Evolutionary conservation across 2,113 vertebrate genomes (phyloP).

Genomic region (Vulpes ferrilata): DNA sequence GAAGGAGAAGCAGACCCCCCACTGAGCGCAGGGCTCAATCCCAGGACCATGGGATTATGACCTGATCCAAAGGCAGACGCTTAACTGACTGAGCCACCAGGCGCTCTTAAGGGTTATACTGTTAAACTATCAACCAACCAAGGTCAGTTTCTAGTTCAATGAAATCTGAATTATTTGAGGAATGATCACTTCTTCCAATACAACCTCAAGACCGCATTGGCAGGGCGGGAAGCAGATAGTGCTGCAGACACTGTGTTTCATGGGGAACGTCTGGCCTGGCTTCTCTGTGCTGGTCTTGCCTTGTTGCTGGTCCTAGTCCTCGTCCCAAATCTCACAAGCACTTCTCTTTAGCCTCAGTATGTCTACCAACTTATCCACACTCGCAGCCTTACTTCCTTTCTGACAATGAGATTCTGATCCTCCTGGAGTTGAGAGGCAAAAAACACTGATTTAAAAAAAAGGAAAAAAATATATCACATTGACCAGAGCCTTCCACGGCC

Average conservation of each 20-base stretch:
- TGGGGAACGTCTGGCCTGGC: background rate
- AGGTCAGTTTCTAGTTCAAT: background rate
- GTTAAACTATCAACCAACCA: background rate
- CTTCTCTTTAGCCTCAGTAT: background rate
- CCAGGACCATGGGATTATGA: too few relatives aligned
- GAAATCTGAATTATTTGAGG: background rate
- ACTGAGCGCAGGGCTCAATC: too few relatives aligned
- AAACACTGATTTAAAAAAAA: background rate
- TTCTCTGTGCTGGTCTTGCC: background rate
- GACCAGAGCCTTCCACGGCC: background rate
- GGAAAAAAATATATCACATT: background rate
- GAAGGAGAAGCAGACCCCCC: too few relatives aligned
- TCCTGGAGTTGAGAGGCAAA: background rate
- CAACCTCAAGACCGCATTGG: background rate
- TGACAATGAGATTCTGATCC: constrained; percentile 15
- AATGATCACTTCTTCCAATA: background rate
- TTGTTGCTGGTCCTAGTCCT: background rate
- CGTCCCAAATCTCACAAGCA: background rate
- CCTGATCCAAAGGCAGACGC: too few relatives aligned
- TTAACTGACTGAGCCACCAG: too few relatives aligned
- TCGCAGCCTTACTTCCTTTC: background rate
- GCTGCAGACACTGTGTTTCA: background rate
- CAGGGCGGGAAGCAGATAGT: background rate
- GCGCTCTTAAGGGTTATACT: too few relatives aligned
- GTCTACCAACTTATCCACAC: background rate